Percentiles rank a stretch among this genome's conserved stretches.
These are phyloP conservation scores for Microcebus tavaratra DNA, from an alignment of 2,113 vertebrate species.

Conservation along the genomic window DNA sequence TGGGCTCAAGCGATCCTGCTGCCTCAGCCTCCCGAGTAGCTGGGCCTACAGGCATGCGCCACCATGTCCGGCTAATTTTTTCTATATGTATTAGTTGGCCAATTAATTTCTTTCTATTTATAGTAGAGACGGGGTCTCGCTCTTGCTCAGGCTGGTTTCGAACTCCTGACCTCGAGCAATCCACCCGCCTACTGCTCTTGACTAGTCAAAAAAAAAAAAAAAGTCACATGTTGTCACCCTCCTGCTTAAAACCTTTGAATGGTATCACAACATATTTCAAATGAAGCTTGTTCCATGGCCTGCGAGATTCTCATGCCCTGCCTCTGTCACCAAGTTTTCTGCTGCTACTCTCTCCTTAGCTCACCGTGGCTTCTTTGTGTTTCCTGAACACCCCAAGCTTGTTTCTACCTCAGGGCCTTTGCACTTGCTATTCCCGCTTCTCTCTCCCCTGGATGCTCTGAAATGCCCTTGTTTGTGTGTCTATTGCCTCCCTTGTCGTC, in stretches of 20 bases:
- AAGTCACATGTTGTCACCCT: neutral
- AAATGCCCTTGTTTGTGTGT: neutral
- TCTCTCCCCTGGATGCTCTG: neutral
- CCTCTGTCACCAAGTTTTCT: neutral
- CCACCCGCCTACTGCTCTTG: too few species aligned
- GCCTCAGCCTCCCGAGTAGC: too few species aligned
- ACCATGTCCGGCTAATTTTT: too few species aligned
- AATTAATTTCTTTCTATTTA: too few species aligned
- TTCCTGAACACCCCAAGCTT: neutral
- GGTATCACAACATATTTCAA: neutral
- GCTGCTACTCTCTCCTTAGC: neutral
- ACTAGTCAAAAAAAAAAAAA: neutral
- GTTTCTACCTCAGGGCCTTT: neutral
- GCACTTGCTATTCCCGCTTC: neutral
- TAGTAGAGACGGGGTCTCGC: too few species aligned
- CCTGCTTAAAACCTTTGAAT: neutral
- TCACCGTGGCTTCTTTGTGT: neutral
- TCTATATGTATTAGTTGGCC: too few species aligned
- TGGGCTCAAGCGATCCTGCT: too few species aligned
- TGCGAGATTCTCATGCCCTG: neutral
- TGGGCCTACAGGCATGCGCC: too few species aligned
- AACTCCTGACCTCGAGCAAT: too few species aligned
- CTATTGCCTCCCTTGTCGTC: neutral
- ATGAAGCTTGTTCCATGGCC: neutral
- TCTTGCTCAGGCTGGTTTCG: too few species aligned